Conservation (phyloP, 2,113 vertebrate genomes). For the Mesoclemmys tuberculata region DNA sequence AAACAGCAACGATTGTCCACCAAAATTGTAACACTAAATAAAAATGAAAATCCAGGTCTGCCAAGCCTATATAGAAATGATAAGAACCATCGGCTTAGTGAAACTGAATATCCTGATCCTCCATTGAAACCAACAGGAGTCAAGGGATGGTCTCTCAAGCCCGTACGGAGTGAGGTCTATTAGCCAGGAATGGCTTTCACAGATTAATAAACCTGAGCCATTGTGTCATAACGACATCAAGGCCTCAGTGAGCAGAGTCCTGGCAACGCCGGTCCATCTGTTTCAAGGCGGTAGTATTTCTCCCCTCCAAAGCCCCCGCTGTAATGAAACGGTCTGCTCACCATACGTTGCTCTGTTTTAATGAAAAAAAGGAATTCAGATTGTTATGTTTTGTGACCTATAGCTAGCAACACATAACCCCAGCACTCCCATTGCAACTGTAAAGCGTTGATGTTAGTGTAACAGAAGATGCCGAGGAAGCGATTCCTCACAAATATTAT, state of each 20-base stretch:
- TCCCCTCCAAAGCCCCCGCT: not conserved
- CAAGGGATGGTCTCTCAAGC: not conserved
- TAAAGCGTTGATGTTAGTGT: not conserved
- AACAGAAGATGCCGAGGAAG: constrained; percentile 4
- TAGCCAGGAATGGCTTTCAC: not conserved
- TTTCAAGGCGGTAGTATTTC: not conserved
- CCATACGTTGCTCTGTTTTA: not conserved
- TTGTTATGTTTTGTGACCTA: constrained; percentile 23
- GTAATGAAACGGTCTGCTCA: not conserved
- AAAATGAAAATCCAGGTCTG: not conserved
- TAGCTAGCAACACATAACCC: not conserved
- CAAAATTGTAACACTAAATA: not conserved
- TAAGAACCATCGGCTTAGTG: no score
- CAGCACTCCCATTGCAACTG: not conserved
- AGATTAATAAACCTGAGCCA: not conserved
- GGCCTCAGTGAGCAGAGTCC: not conserved
- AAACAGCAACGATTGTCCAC: not conserved
- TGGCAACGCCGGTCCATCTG: not conserved
- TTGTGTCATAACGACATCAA: not conserved
- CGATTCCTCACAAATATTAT: constrained; percentile 26
- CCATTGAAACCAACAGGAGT: not conserved
- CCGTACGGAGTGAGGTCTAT: not conserved
- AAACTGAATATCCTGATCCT: not conserved
- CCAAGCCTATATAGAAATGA: not conserved
- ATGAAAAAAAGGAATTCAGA: not conserved